Evolutionary conservation across 2,888 invertebrate genomes (phyloP).

Genomic region (Drosophila silvestris): DNA sequence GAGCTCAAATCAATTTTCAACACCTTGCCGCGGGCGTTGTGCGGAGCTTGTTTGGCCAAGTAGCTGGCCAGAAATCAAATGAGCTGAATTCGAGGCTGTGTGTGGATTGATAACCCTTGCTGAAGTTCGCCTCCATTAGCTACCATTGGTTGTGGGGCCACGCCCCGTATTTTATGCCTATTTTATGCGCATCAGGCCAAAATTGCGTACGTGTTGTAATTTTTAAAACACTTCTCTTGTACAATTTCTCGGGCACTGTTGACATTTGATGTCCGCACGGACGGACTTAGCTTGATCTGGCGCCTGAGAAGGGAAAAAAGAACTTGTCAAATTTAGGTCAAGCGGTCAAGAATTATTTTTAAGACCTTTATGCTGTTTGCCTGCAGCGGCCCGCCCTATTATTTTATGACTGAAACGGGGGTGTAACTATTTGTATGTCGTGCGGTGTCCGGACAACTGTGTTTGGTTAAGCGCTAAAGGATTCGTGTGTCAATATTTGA

Average conservation of each 20-base stretch:
- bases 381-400: constrained; percentile 56
- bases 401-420: constrained; percentile 39
- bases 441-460: constrained; percentile 31
- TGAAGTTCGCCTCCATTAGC: constrained; percentile 38
- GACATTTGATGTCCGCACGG: constrained; percentile 64
- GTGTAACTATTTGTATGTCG: constrained; percentile 29
- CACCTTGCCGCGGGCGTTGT: constrained; percentile 45
- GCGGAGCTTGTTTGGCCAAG: constrained; percentile 19
- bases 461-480: constrained; percentile 32
- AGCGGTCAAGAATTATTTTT: constrained; percentile 69
- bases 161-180: constrained; percentile 57
- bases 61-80: constrained; percentile 41
- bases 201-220: constrained; percentile 76
- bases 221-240: constrained; percentile 74
- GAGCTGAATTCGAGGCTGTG: constrained; percentile 27
- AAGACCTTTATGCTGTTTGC: constrained; percentile 58
- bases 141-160: constrained; percentile 44
- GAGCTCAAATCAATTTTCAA: constrained; percentile 67
- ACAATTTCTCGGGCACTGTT: constrained; percentile 48
- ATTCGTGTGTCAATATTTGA: constrained; percentile 49
- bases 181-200: constrained; percentile 70
- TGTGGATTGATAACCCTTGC: constrained; percentile 35
- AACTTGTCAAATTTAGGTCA: constrained; percentile 69
- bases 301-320: constrained; percentile 32
- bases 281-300: constrained; percentile 55